Evolutionary conservation across 2,113 vertebrate species (phyloP).

Genomic region (Baryphthengus martii): DNA sequence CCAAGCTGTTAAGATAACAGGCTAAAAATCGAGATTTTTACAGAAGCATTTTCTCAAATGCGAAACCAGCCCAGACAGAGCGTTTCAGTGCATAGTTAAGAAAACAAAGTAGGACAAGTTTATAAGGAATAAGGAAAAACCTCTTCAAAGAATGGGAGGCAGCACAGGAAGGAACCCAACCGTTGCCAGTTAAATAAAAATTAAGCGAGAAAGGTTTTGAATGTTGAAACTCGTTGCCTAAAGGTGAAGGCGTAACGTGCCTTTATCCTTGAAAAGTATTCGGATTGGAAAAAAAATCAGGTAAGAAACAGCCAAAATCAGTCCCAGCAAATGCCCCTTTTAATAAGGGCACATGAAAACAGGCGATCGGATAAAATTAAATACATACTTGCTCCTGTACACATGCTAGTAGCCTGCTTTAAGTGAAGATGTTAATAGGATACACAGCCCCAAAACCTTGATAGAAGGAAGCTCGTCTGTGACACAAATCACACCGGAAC

Average conservation of each 20-base stretch:
- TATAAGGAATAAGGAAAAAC: neutral
- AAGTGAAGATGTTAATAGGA: constrained; percentile 8
- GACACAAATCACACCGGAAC: constrained; percentile 10
- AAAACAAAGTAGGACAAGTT: neutral
- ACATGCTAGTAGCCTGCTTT: neutral
- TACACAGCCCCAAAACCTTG: neutral
- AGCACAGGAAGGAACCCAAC: neutral
- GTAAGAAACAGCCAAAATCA: neutral
- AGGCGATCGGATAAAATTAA: neutral
- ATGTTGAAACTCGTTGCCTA: neutral
- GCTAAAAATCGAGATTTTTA: neutral
- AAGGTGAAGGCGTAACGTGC: neutral
- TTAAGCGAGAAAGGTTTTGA: neutral
- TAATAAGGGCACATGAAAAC: neutral
- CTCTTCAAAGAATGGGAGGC: neutral
- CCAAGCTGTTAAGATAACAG: neutral
- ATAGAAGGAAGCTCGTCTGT: neutral
- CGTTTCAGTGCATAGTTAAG: neutral
- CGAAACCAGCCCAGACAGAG: neutral
- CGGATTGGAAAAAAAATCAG: neutral
- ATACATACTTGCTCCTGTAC: neutral
- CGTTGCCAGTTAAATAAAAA: neutral
- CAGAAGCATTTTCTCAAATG: neutral
- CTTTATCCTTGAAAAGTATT: neutral
- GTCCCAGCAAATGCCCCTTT: neutral